Evolutionary conservation across 1,140 invertebrate genomes (phyloP).

Genomic region (Wiebesia pumilae): DNA sequence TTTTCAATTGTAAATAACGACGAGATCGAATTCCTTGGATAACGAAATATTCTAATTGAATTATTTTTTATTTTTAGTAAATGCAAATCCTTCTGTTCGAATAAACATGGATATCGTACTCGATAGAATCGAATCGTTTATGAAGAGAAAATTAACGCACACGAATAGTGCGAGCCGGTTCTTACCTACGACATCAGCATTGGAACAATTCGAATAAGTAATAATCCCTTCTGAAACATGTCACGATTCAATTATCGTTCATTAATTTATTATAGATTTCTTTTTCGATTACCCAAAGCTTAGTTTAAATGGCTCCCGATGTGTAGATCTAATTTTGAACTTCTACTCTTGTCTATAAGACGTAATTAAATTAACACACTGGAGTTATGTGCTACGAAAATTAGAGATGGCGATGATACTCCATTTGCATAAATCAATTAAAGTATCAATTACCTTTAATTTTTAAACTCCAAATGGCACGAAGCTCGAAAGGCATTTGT

Average conservation of each 20-base stretch:
- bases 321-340: not conserved
- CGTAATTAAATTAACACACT: conserved; percentile 3
- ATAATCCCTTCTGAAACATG: not conserved
- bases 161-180: too few species aligned
- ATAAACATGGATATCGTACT: too few species aligned
- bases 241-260: not conserved
- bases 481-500: not conserved
- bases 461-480: not conserved
- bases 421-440: conserved; percentile 1
- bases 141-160: too few species aligned
- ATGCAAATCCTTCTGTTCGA: too few species aligned
- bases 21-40: too few species aligned
- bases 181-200: too few species aligned
- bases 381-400: not conserved
- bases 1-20: not conserved
- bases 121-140: too few species aligned
- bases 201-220: too few species aligned
- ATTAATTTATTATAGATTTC: not conserved
- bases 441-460: not conserved
- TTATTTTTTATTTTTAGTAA: too few species aligned
- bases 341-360: not conserved
- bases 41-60: too few species aligned
- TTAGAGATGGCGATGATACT: not conserved
- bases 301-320: not conserved
- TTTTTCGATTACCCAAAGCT: not conserved